phyloP scores from a whole-genome alignment of 2,113 vertebrate species.

The Lipophrys pholis region DNA sequence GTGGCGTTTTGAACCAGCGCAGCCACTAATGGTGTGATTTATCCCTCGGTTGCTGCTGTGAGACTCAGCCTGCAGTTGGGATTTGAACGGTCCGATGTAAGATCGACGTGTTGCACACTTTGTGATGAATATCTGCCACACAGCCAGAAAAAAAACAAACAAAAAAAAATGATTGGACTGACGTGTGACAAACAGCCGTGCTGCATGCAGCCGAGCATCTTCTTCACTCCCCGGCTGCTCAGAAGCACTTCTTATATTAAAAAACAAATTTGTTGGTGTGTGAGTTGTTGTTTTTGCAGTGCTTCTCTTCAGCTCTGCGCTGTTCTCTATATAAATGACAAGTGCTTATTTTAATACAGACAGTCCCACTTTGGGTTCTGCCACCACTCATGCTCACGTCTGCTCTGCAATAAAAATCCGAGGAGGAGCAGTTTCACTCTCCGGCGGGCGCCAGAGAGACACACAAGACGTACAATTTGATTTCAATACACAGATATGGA shows the following conservation, averaged over 20 bases:
- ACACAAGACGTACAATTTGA: constrained; percentile 15
- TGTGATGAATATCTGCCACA: constrained; percentile 38
- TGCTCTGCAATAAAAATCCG: constrained; percentile 19
- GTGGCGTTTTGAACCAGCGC: constrained; percentile 50
- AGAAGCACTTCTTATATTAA: constrained; percentile 6
- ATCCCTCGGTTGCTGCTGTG: constrained; percentile 47
- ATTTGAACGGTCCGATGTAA: constrained; percentile 39
- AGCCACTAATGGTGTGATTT: constrained; percentile 61
- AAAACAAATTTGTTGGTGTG: constrained; percentile 18
- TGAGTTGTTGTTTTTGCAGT: constrained; percentile 7
- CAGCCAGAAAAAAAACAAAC: constrained; percentile 28
- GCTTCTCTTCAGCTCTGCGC: constrained; percentile 16
- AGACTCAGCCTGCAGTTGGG: constrained; percentile 18
- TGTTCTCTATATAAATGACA: constrained; percentile 10
- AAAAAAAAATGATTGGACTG: constrained; percentile 1
- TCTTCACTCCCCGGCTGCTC: constrained; percentile 11
- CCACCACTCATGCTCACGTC: constrained; percentile 11
- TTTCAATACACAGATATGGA: constrained; percentile 16
- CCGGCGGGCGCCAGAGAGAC: not conserved
- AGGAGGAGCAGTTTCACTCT: constrained; percentile 15
- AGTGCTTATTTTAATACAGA: constrained; percentile 32
- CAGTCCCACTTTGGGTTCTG: constrained; percentile 12
- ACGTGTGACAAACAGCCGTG: constrained; percentile 24
- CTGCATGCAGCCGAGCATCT: constrained; percentile 6
- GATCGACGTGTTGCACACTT: constrained; percentile 34